phyloP scores from a whole-genome alignment of 2,888 invertebrate species.

The Glaucopsyche alexis region DNA sequence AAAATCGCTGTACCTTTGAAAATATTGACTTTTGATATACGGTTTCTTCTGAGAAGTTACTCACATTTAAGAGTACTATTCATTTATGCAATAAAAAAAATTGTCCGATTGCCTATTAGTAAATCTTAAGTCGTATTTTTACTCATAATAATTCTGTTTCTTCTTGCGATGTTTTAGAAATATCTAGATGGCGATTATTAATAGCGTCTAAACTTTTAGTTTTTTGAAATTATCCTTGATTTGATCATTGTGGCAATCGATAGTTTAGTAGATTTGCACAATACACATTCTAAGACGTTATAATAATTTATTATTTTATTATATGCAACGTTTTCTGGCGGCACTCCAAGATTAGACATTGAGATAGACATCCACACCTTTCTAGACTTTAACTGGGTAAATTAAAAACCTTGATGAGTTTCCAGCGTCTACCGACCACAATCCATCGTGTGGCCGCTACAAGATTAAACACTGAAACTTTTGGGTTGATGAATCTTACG shows the following conservation, averaged over 20 bases:
- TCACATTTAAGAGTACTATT: no score
- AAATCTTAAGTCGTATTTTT: no score
- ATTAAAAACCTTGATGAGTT: background rate
- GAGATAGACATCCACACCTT: background rate
- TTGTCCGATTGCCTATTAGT: no score
- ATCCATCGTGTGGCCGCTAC: no score
- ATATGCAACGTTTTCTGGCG: background rate
- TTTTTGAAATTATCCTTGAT: constrained; percentile 1
- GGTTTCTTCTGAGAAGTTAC: no score
- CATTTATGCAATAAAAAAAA: no score
- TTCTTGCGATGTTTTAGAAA: background rate
- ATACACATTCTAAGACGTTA: background rate
- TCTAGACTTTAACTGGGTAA: background rate
- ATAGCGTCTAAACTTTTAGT: background rate
- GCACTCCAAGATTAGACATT: background rate
- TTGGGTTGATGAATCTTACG: no score
- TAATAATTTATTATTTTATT: background rate
- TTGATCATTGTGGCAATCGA: background rate
- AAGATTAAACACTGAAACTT: no score
- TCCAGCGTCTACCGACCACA: no score
- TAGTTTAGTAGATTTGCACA: background rate
- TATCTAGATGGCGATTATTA: background rate
- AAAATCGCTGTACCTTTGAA: no score
- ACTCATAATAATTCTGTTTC: no score
- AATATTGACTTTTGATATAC: no score